These are phyloP conservation scores for Littorina saxatilis DNA, from an alignment of 1,140 invertebrate genomes.

Conservation along the genomic window DNA sequence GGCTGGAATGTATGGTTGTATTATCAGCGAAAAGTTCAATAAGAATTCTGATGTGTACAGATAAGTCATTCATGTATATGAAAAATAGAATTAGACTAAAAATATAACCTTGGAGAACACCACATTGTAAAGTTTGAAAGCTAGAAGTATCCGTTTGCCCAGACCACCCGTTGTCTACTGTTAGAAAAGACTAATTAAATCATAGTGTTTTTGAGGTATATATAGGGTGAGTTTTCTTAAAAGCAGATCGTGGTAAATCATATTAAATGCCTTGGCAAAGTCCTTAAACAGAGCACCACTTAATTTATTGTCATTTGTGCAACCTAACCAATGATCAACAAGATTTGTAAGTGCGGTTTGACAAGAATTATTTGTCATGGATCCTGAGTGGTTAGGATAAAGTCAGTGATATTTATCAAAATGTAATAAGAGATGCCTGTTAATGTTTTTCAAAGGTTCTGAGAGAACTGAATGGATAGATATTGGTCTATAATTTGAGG, in stretches of 20 bases:
- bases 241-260: neutral
- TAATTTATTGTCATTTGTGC: neutral
- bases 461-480: too few species aligned
- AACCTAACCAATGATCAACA: neutral
- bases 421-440: too few species aligned
- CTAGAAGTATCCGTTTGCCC: neutral
- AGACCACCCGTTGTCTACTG: neutral
- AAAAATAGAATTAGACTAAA: neutral
- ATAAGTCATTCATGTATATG: neutral
- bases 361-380: neutral
- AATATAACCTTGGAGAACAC: neutral
- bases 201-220: neutral
- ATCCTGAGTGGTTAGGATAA: neutral
- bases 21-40: neutral
- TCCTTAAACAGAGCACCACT: neutral
- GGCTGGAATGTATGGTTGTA: neutral
- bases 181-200: neutral
- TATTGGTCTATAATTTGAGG: too few species aligned
- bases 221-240: neutral
- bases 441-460: too few species aligned
- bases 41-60: neutral
- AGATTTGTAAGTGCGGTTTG: neutral
- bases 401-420: neutral
- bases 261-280: neutral
- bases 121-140: neutral